These are phyloP conservation scores for Spilosoma lubricipeda DNA, from an alignment of 2,888 invertebrate genomes.

Conservation along the genomic window DNA sequence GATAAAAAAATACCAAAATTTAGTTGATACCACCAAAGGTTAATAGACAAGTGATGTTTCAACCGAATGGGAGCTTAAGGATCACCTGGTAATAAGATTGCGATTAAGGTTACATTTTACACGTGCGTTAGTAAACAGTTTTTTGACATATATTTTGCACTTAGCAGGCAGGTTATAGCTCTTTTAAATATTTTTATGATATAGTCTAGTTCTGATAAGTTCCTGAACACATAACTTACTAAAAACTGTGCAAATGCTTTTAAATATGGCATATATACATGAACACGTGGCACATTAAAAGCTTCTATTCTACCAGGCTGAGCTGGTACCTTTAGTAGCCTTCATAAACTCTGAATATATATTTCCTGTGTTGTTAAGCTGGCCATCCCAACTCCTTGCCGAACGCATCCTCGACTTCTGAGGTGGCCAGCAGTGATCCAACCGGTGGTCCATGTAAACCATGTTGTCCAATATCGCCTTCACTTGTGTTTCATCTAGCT, in stretches of 20 bases:
- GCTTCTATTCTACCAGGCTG: conserved; percentile 65
- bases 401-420: conserved; percentile 58
- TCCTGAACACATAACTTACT: neutral
- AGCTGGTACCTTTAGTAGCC: conserved; percentile 76
- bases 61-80: neutral
- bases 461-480: conserved; percentile 77
- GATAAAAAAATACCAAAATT: neutral
- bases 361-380: conserved; percentile 70
- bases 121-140: neutral
- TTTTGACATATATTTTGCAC: neutral
- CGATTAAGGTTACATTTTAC: neutral
- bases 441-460: conserved; percentile 71
- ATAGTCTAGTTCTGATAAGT: neutral
- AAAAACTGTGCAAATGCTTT: conserved; percentile 1
- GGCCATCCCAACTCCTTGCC: conserved; percentile 73
- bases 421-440: conserved; percentile 78
- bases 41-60: neutral
- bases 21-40: neutral
- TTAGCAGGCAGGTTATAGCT: neutral
- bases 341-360: conserved; percentile 74
- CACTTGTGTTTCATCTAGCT: conserved; percentile 79
- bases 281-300: conserved; percentile 43
- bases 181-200: neutral
- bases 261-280: conserved; percentile 37
- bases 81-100: neutral